Percentiles rank a stretch among this genome's conserved stretches.
Conservation (phyloP, 2,113 vertebrate species). For the Equus przewalskii region DNA sequence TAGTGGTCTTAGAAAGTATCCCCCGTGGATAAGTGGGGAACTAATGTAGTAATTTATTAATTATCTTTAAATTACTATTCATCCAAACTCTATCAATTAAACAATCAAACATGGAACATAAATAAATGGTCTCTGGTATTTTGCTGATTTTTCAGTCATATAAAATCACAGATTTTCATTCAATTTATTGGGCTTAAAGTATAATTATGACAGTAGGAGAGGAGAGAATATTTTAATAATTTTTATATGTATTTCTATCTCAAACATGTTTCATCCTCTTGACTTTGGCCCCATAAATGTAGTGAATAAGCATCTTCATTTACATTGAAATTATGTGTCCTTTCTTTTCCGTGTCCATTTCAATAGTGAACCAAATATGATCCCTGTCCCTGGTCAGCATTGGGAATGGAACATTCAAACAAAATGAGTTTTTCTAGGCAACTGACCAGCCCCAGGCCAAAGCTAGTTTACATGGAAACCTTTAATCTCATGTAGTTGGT, state of each 20-base stretch:
- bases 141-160: neutral
- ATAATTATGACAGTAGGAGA: neutral
- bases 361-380: neutral
- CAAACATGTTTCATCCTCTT: neutral
- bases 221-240: neutral
- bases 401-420: neutral
- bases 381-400: neutral
- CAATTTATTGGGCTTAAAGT: neutral
- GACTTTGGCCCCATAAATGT: neutral
- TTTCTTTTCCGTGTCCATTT: neutral
- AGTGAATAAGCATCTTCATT: neutral
- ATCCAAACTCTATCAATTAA: neutral
- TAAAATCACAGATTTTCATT: neutral
- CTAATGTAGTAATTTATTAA: neutral
- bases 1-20: neutral
- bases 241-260: neutral
- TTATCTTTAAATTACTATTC: slow-evolving; percentile 12
- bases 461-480: neutral
- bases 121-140: neutral
- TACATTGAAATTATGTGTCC: neutral
- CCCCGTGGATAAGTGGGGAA: too few species aligned
- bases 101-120: neutral
- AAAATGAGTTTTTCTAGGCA: neutral
- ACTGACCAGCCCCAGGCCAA: neutral
- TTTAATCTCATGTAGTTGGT: neutral